Conservation (phyloP, 1,140 invertebrate species). For the Drosophila lacertosa region DNA sequence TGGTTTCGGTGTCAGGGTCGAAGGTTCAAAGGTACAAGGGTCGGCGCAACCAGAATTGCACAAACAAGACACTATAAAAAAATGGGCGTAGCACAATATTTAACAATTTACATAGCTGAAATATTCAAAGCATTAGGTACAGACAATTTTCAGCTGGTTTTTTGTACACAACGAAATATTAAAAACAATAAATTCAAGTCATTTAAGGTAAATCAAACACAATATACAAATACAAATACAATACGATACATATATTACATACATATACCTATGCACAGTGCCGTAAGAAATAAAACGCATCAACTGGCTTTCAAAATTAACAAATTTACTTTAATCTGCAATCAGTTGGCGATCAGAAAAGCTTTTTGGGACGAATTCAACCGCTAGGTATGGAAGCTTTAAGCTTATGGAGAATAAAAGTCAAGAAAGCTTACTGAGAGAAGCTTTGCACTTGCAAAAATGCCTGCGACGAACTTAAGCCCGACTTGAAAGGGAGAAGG, state of each 20-base stretch:
- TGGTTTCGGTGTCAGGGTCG: neutral
- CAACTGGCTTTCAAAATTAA: neutral
- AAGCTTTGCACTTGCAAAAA: neutral
- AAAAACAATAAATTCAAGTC: neutral
- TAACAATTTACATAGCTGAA: constrained; percentile 64
- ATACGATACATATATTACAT: constrained; percentile 4
- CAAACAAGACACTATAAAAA: constrained; percentile 45
- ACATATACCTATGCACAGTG: constrained; percentile 26
- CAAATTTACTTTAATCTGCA: constrained; percentile 1
- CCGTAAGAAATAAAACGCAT: neutral
- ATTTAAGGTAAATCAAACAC: constrained; percentile 4
- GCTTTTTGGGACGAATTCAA: no score
- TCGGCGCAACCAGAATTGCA: constrained; percentile 37
- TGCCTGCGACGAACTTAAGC: no score
- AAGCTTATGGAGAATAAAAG: no score
- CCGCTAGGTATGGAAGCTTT: no score
- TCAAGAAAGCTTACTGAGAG: no score
- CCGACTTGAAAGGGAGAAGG: no score
- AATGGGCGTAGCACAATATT: constrained; percentile 32
- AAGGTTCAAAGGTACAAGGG: neutral
- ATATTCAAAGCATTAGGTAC: constrained; percentile 70
- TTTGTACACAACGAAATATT: constrained; percentile 30
- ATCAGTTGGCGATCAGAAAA: neutral
- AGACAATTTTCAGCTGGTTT: constrained; percentile 15
- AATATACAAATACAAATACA: constrained; percentile 21